phyloP scores from a whole-genome alignment of 2,113 vertebrate genomes.

The Azemiops feae region DNA sequence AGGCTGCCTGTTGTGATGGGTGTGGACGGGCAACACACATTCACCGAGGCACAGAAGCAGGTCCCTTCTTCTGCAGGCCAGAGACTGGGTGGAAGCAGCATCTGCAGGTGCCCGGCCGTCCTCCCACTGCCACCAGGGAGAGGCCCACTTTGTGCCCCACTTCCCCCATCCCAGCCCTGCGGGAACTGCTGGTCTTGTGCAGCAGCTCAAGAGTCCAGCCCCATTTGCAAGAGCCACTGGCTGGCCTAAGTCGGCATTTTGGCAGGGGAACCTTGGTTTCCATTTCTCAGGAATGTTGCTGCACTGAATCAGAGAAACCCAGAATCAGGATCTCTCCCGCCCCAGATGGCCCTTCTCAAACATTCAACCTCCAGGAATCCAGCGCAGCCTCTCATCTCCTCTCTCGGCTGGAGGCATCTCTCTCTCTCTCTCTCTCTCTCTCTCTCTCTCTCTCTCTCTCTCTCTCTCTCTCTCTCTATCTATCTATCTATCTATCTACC shows the following conservation, averaged over 20 bases:
- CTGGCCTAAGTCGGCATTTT: not conserved
- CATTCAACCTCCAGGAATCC: not conserved
- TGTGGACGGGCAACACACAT: not conserved
- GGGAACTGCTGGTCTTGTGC: too few species aligned
- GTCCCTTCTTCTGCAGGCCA: not conserved
- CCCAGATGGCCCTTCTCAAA: not conserved
- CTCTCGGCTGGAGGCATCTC: not conserved
- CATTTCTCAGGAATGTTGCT: not conserved
- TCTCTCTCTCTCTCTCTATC: not conserved
- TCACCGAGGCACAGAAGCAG: not conserved
- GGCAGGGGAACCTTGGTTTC: not conserved
- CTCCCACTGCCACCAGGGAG: not conserved
- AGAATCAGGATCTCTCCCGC: not conserved
- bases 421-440: not conserved
- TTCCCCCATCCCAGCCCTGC: not conserved
- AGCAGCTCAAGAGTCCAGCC: not conserved
- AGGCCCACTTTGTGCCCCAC: not conserved
- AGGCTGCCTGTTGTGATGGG: not conserved
- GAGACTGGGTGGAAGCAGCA: not conserved
- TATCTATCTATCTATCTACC: rapidly evolving
- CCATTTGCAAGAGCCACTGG: not conserved
- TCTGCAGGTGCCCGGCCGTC: not conserved
- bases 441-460: too few species aligned
- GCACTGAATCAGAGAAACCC: not conserved
- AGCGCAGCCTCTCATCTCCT: not conserved